Base-by-base conservation (phyloP, 2,113 vertebrate species). In the Oplegnathus fasciatus region DNA sequence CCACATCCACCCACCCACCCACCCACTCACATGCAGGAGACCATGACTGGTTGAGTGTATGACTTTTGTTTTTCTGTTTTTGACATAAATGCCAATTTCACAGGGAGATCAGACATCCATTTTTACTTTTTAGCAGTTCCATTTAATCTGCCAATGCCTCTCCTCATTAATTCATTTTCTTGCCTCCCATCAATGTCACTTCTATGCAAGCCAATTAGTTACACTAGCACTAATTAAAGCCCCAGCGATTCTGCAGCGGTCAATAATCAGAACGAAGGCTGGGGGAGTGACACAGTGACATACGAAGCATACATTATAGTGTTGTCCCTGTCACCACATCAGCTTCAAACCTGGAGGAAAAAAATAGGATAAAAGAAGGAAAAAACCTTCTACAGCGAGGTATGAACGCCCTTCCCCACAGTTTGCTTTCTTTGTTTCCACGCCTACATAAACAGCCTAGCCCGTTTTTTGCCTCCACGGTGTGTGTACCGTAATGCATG, bases 151-250 rank as follows among this genome's bases (percentile, higher is more conserved):
- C 75, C 82, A 57, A 48, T 70, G 78, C 78, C 28, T 88, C 70
- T 78, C 68, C 77, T 92, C 82, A 75, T 91, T 92, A 91, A 91
- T 91, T 89, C 34, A 81, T 90, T 90, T 93, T 79, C 83, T 89
- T 84, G 42, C 81, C 86, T 89, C 78, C 62, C 90, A 85, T 95
- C 91, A 91, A 86, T 92, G 92, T 93, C 89, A 89, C 75, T 91
- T 91, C 85, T 79, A 75, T 86, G 83, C 80, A 73, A 84, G 85
- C 84, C 82, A 90, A 92, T 94, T 94, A 94, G 93, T 93, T 91
- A 91, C 91, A 89, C 88, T 84, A 85, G 83, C 68, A 66, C 86
- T 92, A 94, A 94, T 94, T 94, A 93, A 92, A 89, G 88, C 88
- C 93, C 82, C 75, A 84, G 92, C 52, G 73, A 91, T 85, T 86